Conservation (phyloP, 2,888 invertebrate species). For the Pherbina coryleti region DNA sequence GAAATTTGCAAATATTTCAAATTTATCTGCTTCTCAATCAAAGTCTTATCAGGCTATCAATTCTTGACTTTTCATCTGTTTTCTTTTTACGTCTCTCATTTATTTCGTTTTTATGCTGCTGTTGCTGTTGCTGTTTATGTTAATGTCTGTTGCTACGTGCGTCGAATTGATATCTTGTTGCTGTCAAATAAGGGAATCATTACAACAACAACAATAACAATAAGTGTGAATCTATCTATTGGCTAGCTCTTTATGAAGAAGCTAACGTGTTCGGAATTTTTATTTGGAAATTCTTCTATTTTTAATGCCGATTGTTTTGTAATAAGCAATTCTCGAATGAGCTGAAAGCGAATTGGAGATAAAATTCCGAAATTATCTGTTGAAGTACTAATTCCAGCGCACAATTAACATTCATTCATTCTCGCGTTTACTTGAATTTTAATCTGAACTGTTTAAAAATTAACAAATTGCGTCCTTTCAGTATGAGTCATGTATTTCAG, state of each 20-base stretch:
- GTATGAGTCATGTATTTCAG: too few relatives aligned
- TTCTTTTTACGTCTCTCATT: not conserved
- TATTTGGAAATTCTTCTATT: not conserved
- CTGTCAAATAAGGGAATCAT: not conserved
- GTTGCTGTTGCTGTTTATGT: not conserved
- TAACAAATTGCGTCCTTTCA: too few relatives aligned
- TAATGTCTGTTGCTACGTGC: slow-evolving; percentile 2
- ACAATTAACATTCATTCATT: too few relatives aligned
- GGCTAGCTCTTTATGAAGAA: not conserved
- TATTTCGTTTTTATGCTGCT: not conserved
- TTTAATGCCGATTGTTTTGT: too few relatives aligned
- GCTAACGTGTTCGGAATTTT: slow-evolving; percentile 24
- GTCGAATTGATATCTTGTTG: slow-evolving; percentile 24
- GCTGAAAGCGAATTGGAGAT: too few relatives aligned
- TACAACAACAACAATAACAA: not conserved
- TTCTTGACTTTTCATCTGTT: slow-evolving; percentile 6
- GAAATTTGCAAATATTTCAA: not conserved
- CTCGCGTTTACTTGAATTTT: too few relatives aligned
- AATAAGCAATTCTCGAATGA: too few relatives aligned
- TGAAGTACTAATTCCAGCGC: too few relatives aligned
- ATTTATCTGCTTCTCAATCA: not conserved
- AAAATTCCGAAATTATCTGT: too few relatives aligned
- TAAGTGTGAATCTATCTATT: not conserved
- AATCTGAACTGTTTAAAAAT: too few relatives aligned
- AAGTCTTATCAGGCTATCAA: not conserved